These are phyloP conservation scores for Hypsopygia costalis DNA, from an alignment of 2,888 invertebrate genomes.

Conservation along the genomic window DNA sequence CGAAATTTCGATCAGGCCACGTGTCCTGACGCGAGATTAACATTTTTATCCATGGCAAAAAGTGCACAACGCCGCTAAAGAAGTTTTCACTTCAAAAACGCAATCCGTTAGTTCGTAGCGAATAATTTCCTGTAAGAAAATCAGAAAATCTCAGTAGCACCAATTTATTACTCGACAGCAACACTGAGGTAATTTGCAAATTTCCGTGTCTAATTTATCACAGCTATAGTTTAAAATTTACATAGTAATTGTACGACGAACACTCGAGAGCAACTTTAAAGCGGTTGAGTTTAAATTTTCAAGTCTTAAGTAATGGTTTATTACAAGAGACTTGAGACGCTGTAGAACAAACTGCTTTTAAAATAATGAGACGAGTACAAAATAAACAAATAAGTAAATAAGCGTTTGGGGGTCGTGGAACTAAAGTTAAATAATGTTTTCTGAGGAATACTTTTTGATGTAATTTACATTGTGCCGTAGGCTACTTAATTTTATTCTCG, in stretches of 20 bases:
- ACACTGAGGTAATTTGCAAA: not conserved
- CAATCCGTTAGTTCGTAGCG: no score
- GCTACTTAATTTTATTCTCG: no score
- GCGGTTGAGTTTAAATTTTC: conserved; percentile 10
- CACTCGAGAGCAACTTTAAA: conserved; percentile 8
- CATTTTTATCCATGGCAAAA: no score
- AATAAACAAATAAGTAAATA: conserved; percentile 1
- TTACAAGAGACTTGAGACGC: not conserved
- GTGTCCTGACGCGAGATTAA: no score
- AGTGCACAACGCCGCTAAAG: no score
- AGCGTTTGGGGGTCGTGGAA: not conserved
- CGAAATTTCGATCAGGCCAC: no score
- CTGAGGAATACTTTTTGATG: no score
- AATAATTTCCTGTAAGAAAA: no score
- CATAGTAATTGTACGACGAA: conserved; percentile 9
- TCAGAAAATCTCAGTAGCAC: no score
- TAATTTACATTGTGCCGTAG: no score
- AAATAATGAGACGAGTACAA: not conserved
- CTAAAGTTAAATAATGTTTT: no score
- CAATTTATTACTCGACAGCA: not conserved
- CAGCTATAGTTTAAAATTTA: conserved; percentile 6
- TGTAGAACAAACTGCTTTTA: conserved; percentile 5
- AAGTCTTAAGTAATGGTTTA: conserved; percentile 7
- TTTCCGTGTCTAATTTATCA: not conserved
- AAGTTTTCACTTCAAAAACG: no score